Evolutionary conservation across 2,797 vertebrate species (phyloP), one percentile per base, ranked within the genome.

Genomic region (Tokudaia muenninki): DNA sequence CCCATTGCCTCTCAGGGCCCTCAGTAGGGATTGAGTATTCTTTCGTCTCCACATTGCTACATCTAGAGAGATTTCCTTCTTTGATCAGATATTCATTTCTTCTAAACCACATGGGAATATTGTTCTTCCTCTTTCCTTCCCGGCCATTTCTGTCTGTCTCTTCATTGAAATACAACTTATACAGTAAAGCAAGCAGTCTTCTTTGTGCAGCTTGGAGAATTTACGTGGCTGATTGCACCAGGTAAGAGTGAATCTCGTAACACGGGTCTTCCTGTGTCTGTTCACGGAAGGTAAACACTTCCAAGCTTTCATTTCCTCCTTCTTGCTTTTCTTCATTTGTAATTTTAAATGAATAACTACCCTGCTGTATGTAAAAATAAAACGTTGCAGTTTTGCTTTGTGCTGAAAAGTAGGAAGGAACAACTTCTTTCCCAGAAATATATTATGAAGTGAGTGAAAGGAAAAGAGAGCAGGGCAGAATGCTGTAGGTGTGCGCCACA

Each of bases 311-410:
- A 75, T 89, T 90, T 96, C 22, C 3, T 95, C 50, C 37, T 87
- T 93, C 34, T 31, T 70, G 55, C 9, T 21, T 92, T 86, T 34
- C 77, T 55, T 94, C 7, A 31, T 1, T 92, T 47, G 52, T 67
- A 93, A 94, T 93, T 92, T 88, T 75, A 95, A 81, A 91, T 72
- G 29, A 86, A n/a, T 21, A 87, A 34, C 34, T 84, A 31, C 41
- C 59, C 29, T 75, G 67, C 77, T 11, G 31, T 72, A 21, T 90
- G 24, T 75, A 77, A 79, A 90, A 31, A 59, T 63, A 78, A 80
- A 83, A 41, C 26, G 44, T 86, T 82, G 44, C 44, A 70, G 52
- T 83, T 89, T 88, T 88, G 24, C 61, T 75, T 78, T 75, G 34
- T 80, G 41, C 29, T 79, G 11, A 91, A 29, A 87, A 81, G 21